Percentiles rank a stretch among this genome's conserved stretches.
These are phyloP conservation scores for Micromys minutus DNA, from an alignment of 2,113 vertebrate species.

Conservation along the genomic window DNA sequence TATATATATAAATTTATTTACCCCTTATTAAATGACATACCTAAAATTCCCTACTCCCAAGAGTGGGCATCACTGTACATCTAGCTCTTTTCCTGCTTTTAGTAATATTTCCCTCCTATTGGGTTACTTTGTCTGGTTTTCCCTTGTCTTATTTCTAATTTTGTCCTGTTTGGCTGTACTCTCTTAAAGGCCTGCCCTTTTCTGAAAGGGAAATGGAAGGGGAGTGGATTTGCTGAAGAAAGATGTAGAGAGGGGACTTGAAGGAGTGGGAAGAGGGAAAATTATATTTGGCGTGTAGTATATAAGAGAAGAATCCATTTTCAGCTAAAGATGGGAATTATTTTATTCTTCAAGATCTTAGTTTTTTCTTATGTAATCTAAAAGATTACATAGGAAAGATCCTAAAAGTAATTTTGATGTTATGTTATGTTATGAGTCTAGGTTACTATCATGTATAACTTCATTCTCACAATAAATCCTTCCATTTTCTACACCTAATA, in stretches of 20 bases:
- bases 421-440: background rate
- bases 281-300: background rate
- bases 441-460: background rate
- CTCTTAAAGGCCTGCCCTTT: background rate
- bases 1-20: background rate
- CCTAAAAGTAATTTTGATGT: background rate
- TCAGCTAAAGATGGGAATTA: background rate
- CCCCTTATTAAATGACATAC: background rate
- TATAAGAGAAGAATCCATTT: background rate
- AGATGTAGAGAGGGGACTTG: too few relatives aligned
- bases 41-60: background rate
- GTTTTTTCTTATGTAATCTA: slow-evolving; percentile 40
- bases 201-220: background rate
- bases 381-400: background rate
- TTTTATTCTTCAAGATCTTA: background rate
- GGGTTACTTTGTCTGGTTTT: background rate
- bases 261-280: too few relatives aligned
- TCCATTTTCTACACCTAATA: background rate
- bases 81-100: background rate
- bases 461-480: slow-evolving; percentile 23
- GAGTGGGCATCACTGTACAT: background rate
- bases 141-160: background rate
- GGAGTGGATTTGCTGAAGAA: background rate
- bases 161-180: background rate
- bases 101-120: background rate